Base-by-base conservation (phyloP, 2,113 vertebrate species). In the Carlito syrichta region DNA sequence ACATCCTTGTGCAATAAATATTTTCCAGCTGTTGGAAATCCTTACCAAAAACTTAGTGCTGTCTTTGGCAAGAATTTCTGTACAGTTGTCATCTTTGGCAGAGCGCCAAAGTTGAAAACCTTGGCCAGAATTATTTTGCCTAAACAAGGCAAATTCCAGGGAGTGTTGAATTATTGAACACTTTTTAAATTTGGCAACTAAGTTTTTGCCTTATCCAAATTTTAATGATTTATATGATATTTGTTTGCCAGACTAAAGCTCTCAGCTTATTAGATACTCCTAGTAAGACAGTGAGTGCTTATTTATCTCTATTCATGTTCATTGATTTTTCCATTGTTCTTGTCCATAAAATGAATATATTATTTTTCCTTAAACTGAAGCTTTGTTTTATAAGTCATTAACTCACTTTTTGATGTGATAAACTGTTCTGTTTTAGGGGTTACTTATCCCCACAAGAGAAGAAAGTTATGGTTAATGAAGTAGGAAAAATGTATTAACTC, bases 61-160 rank as follows among this genome's bases (percentile, higher is more conserved):
- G 23, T 8, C 10, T 58, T 52, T 86, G 91, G 95, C 91, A 86
- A 62, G 71, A 30, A 60, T 89, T 74, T 66, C 78, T 54, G 48
- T 58, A 7, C 52, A 94, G 60, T 56, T 96, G 90, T 82, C 60
- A 3, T 92, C 89, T 68, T 62, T 92, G 89, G 92, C 88, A 91
- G 56, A 92, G 43, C 94, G 20, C 82, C 79, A 20, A 85, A 30
- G 5, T 89, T 45, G 20, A n/a, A 84, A 84, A 81, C 77, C 58
- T 78, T 90, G 17, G 25, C 77, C 87, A 60, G 68, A 94, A 62
- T 62, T 92, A 8, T 92, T 97, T 88, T 84, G 66, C 25, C 79
- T 85, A 87, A 79, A 71, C 74, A 89, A 95, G 58, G 32, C 50
- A 92, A 68, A 40, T n/a, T n/a, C 52, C 50, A 77, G 38, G 5